Evolutionary conservation across 2,113 vertebrate genomes (phyloP), one percentile per base, ranked within the genome.

Genomic region (Amblyornis subalaris): DNA sequence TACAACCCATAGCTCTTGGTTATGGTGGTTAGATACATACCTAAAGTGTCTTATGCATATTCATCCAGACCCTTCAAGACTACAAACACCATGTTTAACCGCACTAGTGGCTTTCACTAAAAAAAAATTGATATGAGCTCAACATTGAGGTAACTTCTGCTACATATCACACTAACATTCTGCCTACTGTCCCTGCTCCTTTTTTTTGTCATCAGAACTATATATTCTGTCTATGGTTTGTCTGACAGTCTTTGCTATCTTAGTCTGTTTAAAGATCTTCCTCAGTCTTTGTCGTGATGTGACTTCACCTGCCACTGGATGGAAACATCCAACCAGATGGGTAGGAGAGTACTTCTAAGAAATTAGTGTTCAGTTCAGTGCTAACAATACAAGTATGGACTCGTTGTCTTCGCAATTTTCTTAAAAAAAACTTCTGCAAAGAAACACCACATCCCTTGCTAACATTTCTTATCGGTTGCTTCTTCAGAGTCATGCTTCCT

Each of bases 31-130:
- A 91, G 9, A 54, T 50, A 45, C 5, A 53, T 31, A 70, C 0
- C 11, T 16, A 3, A 4, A 1, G 2, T 21, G 6, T 20, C 24
- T 47, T 38, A 1, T 66, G 9, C 6, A 11, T 66, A 9, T 74
- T 88, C 74, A 74, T 58, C 12, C 25, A 62, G n/a, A 23, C 2
- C 3, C 31, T 66, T 87, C 47, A 77, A 70, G 54, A 57, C 8
- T 12, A 57, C 7, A 73, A 62, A 26, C 12, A 50, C 2, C 3
- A 25, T 15, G 14, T 66, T 77, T 42, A 93, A 21, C 4, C 33
- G 12, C 21, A 14, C 5, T 72, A 14, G 6, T 11, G 8, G 3
- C 5, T 73, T 84, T 73, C 53, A n/a, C 40, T 16, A 23, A 12
- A 57, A 88, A 45, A 40, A 62, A 29, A 9, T 0, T 12, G 1